Base-by-base conservation (phyloP, 2,888 invertebrate species). In the Andrena fulva region DNA sequence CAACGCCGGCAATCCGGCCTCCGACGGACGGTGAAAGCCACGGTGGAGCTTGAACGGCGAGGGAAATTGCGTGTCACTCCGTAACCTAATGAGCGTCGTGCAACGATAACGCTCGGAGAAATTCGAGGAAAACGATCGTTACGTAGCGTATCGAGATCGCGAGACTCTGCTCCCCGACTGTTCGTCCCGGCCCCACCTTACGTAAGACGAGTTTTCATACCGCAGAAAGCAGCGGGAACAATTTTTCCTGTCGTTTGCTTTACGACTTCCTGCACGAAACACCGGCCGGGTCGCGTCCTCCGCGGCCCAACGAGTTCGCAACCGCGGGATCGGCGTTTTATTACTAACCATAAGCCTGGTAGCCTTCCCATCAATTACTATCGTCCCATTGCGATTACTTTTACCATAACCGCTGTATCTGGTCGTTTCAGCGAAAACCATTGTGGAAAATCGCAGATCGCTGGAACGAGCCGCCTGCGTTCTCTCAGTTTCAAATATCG, bases 1-100 rank as follows among this genome's bases (percentile, higher is more conserved):
- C 72, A 64, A 68, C 42, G 59, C 63, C 29, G 74, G 68, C 59
- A n/a, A 72, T 64, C 42, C 42, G 42, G 16, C 4, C 29, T 66
- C 69, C 52, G 8, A 42, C 24, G 27, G n/a, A 52, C 52, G 68
- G 77, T 79, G 85, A 85, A 86, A 85, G 86, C 70, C 71, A 29
- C 31, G 67, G 16, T n/a, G 72, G 33, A 42, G 77, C 68, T 77
- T 77, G 76, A 76, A 84, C 52, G 78, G 60, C 67, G 33, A 75
- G 52, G 72, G 72, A 86, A 85, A 85, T 86, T 76, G 83, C 75
- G 72, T 56, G 70, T 74, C 64, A 48, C 75, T 27, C 20, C 48
- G 64, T 77, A 77, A 71, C 56, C 71, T 77, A 71, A 77, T 54
- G 67, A 70, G 56, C 50, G 64, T 71, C 67, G 72, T 42, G 71